Percentiles rank a stretch among this genome's conserved stretches.
Conservation (phyloP, 2,888 invertebrate species). For the Agrotis exclamationis region DNA sequence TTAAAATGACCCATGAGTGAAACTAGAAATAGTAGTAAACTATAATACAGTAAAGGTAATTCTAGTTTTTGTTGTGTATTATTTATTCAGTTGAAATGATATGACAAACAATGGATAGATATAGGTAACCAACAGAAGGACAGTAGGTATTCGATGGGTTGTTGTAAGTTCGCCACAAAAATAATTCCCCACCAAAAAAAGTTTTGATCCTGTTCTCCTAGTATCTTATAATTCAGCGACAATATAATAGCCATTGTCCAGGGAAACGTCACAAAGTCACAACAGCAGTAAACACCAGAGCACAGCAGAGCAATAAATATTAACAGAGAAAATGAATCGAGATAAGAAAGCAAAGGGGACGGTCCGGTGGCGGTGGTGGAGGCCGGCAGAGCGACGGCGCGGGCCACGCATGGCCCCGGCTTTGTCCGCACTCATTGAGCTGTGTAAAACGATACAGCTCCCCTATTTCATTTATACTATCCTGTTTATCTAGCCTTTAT, state of each 20-base stretch:
- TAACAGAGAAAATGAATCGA: conserved; percentile 78
- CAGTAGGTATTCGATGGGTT: no score
- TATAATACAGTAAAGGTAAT: not conserved
- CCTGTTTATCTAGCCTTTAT: conserved; percentile 74
- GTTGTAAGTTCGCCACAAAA: no score
- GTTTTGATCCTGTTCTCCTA: no score
- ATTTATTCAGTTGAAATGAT: not conserved
- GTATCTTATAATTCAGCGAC: not conserved
- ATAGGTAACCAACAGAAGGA: not conserved
- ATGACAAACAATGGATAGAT: not conserved
- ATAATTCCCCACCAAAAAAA: no score
- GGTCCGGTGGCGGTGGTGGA: conserved; percentile 48
- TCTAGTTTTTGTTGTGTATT: not conserved
- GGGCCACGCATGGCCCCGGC: conserved; percentile 67
- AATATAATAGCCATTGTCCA: not conserved
- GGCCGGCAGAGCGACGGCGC: conserved; percentile 52
- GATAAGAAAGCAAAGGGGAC: conserved; percentile 72
- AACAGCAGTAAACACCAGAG: conserved; percentile 48
- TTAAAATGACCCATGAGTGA: not conserved
- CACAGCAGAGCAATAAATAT: conserved; percentile 73
- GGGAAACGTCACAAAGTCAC: conserved; percentile 11
- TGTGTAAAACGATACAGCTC: conserved; percentile 84
- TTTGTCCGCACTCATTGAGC: conserved; percentile 84
- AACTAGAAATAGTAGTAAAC: not conserved
- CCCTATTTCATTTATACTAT: conserved; percentile 78